Evolutionary conservation across 2,888 invertebrate species (phyloP).

Genomic region (Plusia festucae): DNA sequence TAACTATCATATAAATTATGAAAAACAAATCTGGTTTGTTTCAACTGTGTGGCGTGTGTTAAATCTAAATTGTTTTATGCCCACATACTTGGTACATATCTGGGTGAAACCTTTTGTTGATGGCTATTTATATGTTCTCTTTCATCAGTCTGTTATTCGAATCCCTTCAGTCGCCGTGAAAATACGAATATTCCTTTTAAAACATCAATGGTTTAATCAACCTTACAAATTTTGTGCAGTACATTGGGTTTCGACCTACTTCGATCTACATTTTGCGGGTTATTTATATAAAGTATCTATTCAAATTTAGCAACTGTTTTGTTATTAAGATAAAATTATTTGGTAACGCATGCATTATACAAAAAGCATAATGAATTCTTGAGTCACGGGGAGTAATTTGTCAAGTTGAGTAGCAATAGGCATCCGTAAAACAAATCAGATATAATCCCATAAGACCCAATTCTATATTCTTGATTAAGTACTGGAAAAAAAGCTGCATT

Average conservation of each 20-base stretch:
- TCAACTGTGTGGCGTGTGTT: slow-evolving; percentile 74
- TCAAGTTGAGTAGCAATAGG: background rate
- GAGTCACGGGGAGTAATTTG: slow-evolving; percentile 6
- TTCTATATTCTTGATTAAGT: slow-evolving; percentile 24
- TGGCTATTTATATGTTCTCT: slow-evolving; percentile 38
- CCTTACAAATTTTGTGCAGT: background rate
- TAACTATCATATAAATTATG: slow-evolving; percentile 81
- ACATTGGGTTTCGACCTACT: background rate
- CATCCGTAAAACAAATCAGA: slow-evolving; percentile 7
- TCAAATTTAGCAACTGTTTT: background rate
- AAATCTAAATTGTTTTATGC: slow-evolving; percentile 72
- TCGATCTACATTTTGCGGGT: background rate
- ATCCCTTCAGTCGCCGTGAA: slow-evolving; percentile 2
- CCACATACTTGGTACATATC: slow-evolving; percentile 46
- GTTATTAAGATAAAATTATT: background rate
- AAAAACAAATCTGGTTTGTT: slow-evolving; percentile 79
- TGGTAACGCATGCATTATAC: background rate
- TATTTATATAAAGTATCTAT: background rate
- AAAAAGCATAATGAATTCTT: slow-evolving; percentile 1
- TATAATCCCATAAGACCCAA: background rate
- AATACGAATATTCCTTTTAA: background rate
- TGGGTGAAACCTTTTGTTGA: slow-evolving; percentile 54
- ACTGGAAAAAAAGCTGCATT: slow-evolving; percentile 7
- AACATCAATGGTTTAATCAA: background rate
- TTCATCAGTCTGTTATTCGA: slow-evolving; percentile 37